Evolutionary conservation across 2,113 vertebrate genomes (phyloP).

Genomic region (Odocoileus hemionus): DNA sequence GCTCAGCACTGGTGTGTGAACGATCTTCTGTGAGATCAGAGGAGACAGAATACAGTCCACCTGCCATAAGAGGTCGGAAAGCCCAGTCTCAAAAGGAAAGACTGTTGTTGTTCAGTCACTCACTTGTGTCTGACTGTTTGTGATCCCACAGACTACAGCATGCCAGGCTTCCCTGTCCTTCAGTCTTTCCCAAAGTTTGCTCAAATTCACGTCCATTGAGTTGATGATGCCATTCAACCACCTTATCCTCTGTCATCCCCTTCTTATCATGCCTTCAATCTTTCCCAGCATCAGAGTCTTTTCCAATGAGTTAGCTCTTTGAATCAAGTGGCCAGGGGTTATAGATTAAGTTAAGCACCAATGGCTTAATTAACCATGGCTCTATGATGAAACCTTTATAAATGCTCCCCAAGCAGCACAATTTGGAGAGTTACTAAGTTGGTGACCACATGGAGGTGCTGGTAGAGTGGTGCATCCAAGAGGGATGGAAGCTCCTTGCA

Average conservation of each 20-base stretch:
- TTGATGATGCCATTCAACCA: background rate
- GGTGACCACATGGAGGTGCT: background rate
- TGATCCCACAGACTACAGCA: background rate
- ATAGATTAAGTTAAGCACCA: background rate
- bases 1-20: background rate
- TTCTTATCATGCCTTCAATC: background rate
- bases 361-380: background rate
- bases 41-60: background rate
- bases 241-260: fast-evolving
- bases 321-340: background rate
- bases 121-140: fast-evolving
- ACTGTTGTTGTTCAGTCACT: background rate
- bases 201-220: background rate
- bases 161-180: background rate
- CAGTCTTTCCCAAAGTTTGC: background rate
- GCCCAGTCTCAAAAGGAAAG: background rate
- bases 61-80: background rate
- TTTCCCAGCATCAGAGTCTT: background rate
- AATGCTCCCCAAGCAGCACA: background rate
- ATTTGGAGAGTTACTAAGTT: background rate
- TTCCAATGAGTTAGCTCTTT: background rate
- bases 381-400: background rate
- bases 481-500: background rate
- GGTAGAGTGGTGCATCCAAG: background rate
- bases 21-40: background rate